Percentiles rank a stretch among this genome's conserved stretches.
Conservation (phyloP, 2,888 invertebrate genomes). For the Eumacrocentrus americanus region DNA sequence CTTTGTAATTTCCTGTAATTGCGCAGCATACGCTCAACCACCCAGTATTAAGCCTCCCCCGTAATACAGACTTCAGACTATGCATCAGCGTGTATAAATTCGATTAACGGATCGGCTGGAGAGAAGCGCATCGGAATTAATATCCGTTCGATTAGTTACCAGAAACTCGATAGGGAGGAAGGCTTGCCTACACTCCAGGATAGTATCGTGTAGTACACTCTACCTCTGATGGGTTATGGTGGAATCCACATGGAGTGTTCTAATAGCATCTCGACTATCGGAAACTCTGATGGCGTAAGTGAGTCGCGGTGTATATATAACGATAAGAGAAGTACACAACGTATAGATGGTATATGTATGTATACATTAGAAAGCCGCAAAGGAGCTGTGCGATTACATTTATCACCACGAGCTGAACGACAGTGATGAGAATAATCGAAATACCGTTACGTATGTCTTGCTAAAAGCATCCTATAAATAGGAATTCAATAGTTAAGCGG, state of each 20-base stretch:
- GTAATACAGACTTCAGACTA: background rate
- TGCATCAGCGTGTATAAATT: slow-evolving; percentile 36
- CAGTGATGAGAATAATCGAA: slow-evolving; percentile 9
- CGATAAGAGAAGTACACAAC: slow-evolving; percentile 15
- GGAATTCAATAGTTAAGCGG: too few relatives aligned
- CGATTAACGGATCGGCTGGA: slow-evolving; percentile 50
- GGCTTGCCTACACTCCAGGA: background rate
- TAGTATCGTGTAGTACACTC: background rate
- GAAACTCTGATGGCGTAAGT: background rate
- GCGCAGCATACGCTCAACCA: too few relatives aligned
- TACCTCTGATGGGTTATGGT: too few relatives aligned
- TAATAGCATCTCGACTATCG: slow-evolving; percentile 9
- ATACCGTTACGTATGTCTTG: background rate
- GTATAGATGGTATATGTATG: background rate
- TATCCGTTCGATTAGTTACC: slow-evolving; percentile 53
- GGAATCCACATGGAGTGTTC: background rate
- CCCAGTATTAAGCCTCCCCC: too few relatives aligned
- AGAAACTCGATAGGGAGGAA: slow-evolving; percentile 42
- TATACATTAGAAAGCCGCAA: slow-evolving; percentile 14
- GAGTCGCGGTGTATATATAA: slow-evolving; percentile 11
- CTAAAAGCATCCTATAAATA: background rate
- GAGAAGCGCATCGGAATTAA: slow-evolving; percentile 50
- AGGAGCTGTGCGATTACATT: slow-evolving; percentile 21
- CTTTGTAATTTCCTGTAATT: too few relatives aligned
- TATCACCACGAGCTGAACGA: slow-evolving; percentile 3